Base-by-base conservation (phyloP, 2,113 vertebrate genomes). In the Ondatra zibethicus region DNA sequence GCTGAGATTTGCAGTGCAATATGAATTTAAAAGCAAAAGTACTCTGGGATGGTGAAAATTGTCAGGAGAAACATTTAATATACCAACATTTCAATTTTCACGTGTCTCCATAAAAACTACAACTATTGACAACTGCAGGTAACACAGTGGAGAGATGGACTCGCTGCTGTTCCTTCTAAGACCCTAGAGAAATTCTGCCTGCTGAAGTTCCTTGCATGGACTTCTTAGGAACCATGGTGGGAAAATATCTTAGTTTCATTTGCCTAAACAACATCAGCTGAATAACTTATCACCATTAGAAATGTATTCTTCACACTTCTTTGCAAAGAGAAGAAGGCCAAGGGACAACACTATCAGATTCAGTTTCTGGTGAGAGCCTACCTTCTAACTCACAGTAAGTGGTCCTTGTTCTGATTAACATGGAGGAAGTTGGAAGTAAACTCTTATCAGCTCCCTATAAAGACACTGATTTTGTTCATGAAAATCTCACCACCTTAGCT, bases 91-190 rank as follows among this genome's bases (percentile, higher is more conserved):
- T 75, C 14, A 25, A 6, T 72, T 29, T 4, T 2, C 12, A 3
- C 45, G n/a, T 81, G 5, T 7, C 58, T 16, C 17, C 27, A 12
- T 47, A 42, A 3, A 45, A 33, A 36, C n/a, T 7, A 1, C n/a
- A n/a, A 7, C 1, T 61, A 5, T 27, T 14, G 23, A 16, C 19
- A 61, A 1, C 29, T 36, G 3, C 5, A 52, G 63, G 25, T 2
- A 33, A 4, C 42, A 85, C 16, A 36, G 36, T 14, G 11, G 8
- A 84, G 50, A 3, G 23, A 19, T 1, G 5, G 23, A 31, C 27
- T 31, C 7, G 25, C 14, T 23, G 55, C 7, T 52, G 0, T 21
- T 50, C 14, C 1, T 17, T 3, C 3, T 9, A 36, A 16, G 5
- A 10, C 23, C 16, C 14, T 52, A 52, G 2, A 10, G 52, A 33